Evolutionary conservation across 1,140 invertebrate genomes (phyloP).

Genomic region (Oreohelix idahoensis): DNA sequence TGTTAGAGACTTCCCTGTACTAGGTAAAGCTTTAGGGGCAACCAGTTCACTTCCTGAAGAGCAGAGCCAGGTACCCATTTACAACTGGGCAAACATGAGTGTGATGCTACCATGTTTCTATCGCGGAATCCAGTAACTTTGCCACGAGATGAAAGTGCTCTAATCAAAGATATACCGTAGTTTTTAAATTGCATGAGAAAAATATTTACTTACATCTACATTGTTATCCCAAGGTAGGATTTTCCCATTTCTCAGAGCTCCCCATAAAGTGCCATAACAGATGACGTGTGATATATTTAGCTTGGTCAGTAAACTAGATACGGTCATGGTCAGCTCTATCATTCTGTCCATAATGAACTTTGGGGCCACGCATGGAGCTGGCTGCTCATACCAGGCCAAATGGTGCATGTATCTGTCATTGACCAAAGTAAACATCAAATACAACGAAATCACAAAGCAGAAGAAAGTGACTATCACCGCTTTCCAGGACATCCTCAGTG

Average conservation of each 20-base stretch:
- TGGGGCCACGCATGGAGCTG: conserved; percentile 81
- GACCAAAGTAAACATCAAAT: conserved; percentile 27
- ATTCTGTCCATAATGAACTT: conserved; percentile 80
- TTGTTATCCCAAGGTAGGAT: conserved; percentile 75
- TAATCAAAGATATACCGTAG: too few relatives aligned
- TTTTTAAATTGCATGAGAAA: too few relatives aligned
- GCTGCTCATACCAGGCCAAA: conserved; percentile 84
- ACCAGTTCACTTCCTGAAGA: too few relatives aligned
- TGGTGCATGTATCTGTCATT: conserved; percentile 76
- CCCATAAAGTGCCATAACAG: conserved; percentile 77
- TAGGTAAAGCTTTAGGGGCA: too few relatives aligned
- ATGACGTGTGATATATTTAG: conserved; percentile 73
- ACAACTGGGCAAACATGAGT: too few relatives aligned
- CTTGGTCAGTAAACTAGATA: conserved; percentile 53
- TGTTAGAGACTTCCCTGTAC: too few relatives aligned
- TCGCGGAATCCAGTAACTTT: too few relatives aligned
- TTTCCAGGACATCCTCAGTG: conserved; percentile 15
- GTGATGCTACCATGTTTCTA: too few relatives aligned
- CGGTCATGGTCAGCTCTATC: conserved; percentile 27
- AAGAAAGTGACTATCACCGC: conserved; percentile 32
- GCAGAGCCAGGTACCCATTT: too few relatives aligned
- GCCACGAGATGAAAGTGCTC: too few relatives aligned
- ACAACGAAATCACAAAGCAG: conserved; percentile 48
- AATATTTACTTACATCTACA: conserved; percentile 73
- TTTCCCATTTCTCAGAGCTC: conserved; percentile 72